Base-by-base conservation (phyloP, 2,113 vertebrate species). In the Aramus guarauna region DNA sequence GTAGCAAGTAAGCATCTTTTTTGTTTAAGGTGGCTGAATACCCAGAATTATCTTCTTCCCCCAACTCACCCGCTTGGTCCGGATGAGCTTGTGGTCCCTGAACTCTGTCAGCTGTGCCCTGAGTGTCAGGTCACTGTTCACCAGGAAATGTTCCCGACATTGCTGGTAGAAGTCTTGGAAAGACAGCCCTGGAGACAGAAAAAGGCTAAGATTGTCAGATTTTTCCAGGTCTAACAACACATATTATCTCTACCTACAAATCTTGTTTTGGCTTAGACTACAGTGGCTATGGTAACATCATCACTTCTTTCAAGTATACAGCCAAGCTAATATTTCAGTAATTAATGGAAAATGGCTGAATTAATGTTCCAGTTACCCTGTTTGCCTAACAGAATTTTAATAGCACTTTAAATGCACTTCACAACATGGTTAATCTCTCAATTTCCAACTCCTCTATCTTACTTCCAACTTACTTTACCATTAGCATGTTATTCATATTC, bases 111-210 rank as follows among this genome's bases (percentile, higher is more conserved):
- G 98, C 95, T 99, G 99, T 82, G 99, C 99, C 84, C 99, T 98
- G 71, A 99, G 98, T 1, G 99, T 99, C 93, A 99, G 98, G 92
- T 99, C 99, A 95, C 99, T 99, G 96, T 99, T 99, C 59, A 99
- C 99, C 83, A 99, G 98, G 96, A 99, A 99, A 5, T 99, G 98
- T 92, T 99, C 99, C 50, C 99, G 98, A 98, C 99, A 99, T n/a
- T 98, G 99, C 97, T 99, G 99, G 96, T 99, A 99, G 93, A 99
- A 99, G 71, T 99, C 99, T 95, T 99, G 99, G 98, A 99, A 99
- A n/a, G 99, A 99, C 96, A 99, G 96, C 47, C 99, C 99, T 99
- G 69, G 62, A 36, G 59, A 91, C 0, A 76, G 52, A 66, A 79
- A 75, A 74, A 43, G 60, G 32, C 15, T 41, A 56, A 85, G 15